These are phyloP conservation scores for Mobula birostris DNA, from an alignment of 2,113 vertebrate genomes.

Conservation along the genomic window DNA sequence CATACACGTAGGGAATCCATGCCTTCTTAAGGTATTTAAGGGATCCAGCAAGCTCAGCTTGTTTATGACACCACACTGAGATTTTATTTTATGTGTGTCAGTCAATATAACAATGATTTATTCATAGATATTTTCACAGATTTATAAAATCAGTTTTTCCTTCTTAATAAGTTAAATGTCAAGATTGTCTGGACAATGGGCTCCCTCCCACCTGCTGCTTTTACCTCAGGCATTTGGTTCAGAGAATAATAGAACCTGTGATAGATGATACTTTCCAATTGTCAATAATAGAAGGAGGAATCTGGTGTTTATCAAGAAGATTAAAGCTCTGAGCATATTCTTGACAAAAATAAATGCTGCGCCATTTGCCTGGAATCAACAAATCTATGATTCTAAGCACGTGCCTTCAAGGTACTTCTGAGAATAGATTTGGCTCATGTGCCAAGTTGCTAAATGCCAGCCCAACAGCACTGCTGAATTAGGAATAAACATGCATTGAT, in stretches of 20 bases:
- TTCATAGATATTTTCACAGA: slow-evolving; percentile 29
- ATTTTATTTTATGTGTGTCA: slow-evolving; percentile 27
- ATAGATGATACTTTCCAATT: slow-evolving; percentile 26
- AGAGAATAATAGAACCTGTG: slow-evolving; percentile 19
- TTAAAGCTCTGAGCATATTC: slow-evolving; percentile 19
- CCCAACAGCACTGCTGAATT: background rate
- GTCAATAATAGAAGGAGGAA: slow-evolving; percentile 32
- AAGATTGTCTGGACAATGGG: slow-evolving; percentile 27
- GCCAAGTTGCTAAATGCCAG: background rate
- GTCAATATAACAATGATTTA: slow-evolving; percentile 34
- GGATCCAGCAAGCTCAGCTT: background rate
- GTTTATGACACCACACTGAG: slow-evolving; percentile 29
- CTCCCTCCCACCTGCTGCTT: slow-evolving; percentile 25
- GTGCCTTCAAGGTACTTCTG: background rate
- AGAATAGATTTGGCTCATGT: background rate
- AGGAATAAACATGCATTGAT: background rate
- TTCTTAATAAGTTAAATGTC: slow-evolving; percentile 38
- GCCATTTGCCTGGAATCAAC: background rate
- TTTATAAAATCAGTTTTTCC: slow-evolving; percentile 38
- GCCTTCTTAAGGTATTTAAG: background rate
- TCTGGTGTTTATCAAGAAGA: slow-evolving; percentile 36
- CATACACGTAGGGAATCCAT: background rate
- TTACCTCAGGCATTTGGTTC: slow-evolving; percentile 28
- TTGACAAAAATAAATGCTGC: background rate
- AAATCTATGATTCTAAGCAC: background rate